Evolutionary conservation across 2,113 vertebrate species (phyloP).

Genomic region (Anseranas semipalmata): DNA sequence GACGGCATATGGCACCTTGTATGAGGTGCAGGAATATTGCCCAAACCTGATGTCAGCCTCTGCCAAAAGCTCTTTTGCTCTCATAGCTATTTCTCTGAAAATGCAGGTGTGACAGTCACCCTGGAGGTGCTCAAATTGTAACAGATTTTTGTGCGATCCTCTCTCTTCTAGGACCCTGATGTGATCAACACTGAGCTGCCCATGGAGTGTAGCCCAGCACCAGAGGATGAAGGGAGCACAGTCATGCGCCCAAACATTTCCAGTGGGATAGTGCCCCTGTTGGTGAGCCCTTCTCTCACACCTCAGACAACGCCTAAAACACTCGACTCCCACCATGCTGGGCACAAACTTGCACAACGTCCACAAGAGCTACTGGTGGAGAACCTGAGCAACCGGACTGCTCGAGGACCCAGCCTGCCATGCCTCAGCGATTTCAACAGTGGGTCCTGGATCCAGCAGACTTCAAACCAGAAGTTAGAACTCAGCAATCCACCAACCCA

Average conservation of each 20-base stretch:
- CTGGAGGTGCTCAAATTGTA: neutral
- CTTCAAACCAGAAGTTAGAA: slow-evolving; percentile 73
- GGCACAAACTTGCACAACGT: slow-evolving; percentile 44
- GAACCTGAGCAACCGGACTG: slow-evolving; percentile 72
- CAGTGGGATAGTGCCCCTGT: slow-evolving; percentile 78
- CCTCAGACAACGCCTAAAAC: slow-evolving; percentile 28
- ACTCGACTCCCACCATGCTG: slow-evolving; percentile 15
- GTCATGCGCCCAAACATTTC: slow-evolving; percentile 79
- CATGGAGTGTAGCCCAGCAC: slow-evolving; percentile 78
- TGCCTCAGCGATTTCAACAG: slow-evolving; percentile 47
- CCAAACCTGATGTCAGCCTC: neutral
- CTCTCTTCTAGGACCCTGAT: slow-evolving; percentile 84
- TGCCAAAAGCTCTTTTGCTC: neutral
- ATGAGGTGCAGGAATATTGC: neutral
- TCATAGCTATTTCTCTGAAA: neutral
- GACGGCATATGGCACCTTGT: neutral
- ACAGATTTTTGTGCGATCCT: neutral
- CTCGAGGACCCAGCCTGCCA: slow-evolving; percentile 68
- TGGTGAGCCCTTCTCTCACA: slow-evolving; percentile 72
- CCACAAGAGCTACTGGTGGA: slow-evolving; percentile 80
- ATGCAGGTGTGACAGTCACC: neutral
- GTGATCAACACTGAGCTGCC: slow-evolving; percentile 90
- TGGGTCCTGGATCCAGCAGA: slow-evolving; percentile 49
- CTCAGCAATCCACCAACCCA: slow-evolving; percentile 77
- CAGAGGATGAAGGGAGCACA: slow-evolving; percentile 81